phyloP scores from a whole-genome alignment of 2,888 invertebrate genomes.

The Alsophila aescularia region DNA sequence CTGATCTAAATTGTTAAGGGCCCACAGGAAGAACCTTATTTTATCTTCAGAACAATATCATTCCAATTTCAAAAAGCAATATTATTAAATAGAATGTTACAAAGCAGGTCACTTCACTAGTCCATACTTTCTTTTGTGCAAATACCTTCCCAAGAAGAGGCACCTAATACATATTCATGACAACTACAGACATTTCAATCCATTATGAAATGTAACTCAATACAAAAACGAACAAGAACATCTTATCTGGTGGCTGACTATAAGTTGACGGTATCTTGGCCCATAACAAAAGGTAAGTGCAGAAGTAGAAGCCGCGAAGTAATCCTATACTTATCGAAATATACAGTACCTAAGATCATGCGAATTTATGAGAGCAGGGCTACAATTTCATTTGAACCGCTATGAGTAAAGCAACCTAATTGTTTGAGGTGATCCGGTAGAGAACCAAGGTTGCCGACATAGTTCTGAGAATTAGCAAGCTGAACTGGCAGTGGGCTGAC shows the following conservation, averaged over 20 bases:
- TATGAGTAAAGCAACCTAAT: too few species aligned
- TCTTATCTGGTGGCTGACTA: conserved; percentile 20
- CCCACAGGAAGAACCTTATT: too few species aligned
- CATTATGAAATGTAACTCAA: conserved; percentile 33
- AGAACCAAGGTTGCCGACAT: too few species aligned
- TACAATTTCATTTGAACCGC: too few species aligned
- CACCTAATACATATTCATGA: conserved; percentile 26
- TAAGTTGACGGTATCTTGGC: conserved; percentile 27
- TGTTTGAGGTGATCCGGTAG: too few species aligned
- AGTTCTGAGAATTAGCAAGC: too few species aligned
- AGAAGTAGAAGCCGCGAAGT: conserved; percentile 26
- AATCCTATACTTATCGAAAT: neutral
- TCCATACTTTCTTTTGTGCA: conserved; percentile 5
- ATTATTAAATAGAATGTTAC: neutral
- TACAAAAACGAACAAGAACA: conserved; percentile 21
- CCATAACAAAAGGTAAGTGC: conserved; percentile 43
- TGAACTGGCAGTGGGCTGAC: too few species aligned
- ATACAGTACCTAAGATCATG: conserved; percentile 1
- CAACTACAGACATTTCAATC: conserved; percentile 27
- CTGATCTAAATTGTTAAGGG: too few species aligned
- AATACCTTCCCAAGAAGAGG: conserved; percentile 6
- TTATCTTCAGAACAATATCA: too few species aligned
- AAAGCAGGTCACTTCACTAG: neutral
- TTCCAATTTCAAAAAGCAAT: too few species aligned
- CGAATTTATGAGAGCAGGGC: neutral